These are phyloP conservation scores for Natrix natrix DNA, from an alignment of 2,797 vertebrate genomes.

Conservation along the genomic window DNA sequence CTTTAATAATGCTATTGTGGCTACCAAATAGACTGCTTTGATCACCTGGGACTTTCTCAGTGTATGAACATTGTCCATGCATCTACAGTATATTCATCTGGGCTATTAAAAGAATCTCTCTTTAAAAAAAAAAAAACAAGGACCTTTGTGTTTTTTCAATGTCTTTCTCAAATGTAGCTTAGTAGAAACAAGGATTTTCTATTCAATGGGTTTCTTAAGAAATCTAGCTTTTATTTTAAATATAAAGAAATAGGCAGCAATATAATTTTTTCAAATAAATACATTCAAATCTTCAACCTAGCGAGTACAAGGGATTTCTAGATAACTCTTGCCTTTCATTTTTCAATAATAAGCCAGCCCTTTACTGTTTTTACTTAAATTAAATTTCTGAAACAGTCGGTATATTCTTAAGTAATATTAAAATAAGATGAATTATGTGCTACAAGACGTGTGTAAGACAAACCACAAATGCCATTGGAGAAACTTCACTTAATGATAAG, in stretches of 20 bases:
- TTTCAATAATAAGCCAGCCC: rapidly evolving
- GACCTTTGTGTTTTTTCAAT: background rate
- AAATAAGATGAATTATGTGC: background rate
- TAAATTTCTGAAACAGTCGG: background rate
- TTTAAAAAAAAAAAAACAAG: background rate
- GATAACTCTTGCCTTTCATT: background rate
- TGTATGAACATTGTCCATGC: background rate
- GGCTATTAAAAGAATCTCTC: background rate
- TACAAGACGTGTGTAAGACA: background rate
- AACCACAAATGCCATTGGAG: background rate
- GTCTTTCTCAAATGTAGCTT: background rate
- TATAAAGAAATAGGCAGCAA: background rate
- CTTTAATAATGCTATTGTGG: background rate
- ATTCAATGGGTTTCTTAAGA: background rate
- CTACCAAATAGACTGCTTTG: background rate
- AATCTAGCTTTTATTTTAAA: background rate
- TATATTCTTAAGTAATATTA: background rate
- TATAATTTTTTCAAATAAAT: background rate
- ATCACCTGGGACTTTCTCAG: background rate
- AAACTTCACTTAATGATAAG: background rate
- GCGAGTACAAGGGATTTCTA: background rate
- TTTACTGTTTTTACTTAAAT: background rate
- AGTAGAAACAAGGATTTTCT: background rate
- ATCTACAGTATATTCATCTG: background rate
- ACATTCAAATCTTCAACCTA: background rate